Evolutionary conservation across 2,797 vertebrate species (phyloP).

Genomic region (Tamandua tetradactyla): DNA sequence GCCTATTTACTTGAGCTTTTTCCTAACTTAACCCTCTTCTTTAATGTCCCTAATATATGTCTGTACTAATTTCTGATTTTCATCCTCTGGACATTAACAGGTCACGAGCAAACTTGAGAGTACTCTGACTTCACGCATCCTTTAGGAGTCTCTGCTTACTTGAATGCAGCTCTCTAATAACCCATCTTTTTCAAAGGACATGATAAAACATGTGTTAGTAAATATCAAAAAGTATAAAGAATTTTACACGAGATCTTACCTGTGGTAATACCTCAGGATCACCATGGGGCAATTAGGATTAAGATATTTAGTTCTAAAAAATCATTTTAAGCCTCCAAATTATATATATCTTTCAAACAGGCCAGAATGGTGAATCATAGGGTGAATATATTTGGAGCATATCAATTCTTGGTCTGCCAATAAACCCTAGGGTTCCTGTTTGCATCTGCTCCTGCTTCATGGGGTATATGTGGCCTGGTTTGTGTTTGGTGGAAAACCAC

Average conservation of each 20-base stretch:
- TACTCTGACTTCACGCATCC: not conserved
- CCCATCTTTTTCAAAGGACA: not conserved
- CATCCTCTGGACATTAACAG: not conserved
- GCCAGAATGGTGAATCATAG: not conserved
- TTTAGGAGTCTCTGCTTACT: not conserved
- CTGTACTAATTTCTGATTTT: not conserved
- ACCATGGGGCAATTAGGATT: not conserved
- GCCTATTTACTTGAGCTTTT: not conserved
- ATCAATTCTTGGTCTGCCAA: not conserved
- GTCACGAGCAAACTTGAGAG: not conserved
- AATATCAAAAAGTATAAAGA: not conserved
- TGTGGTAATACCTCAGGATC: not conserved
- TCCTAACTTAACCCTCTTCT: not conserved
- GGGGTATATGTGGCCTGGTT: fast-evolving
- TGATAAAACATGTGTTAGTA: not conserved
- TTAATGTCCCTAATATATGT: not conserved
- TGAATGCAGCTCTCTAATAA: not conserved
- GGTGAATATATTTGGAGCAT: not conserved
- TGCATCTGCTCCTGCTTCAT: not conserved
- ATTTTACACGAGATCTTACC: not conserved
- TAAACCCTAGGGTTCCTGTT: not conserved
- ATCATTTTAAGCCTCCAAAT: not conserved
- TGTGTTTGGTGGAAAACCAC: not conserved
- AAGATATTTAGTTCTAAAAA: not conserved
- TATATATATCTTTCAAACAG: not conserved